phyloP scores from a whole-genome alignment of 53 echinoderm and acorn worm species.

The Echinometra lucunter region DNA sequence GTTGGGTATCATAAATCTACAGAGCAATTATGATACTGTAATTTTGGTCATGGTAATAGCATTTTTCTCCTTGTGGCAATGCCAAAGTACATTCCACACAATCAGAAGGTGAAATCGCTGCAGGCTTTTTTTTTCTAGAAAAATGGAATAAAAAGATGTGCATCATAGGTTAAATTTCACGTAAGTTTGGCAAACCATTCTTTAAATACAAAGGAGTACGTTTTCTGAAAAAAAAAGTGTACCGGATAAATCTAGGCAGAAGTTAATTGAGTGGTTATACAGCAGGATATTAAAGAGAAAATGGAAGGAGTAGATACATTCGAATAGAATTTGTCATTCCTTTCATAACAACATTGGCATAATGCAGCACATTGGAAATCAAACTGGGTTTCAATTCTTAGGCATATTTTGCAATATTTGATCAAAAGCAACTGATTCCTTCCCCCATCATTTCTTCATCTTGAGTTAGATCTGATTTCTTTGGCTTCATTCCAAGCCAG shows the following conservation, averaged over 20 bases:
- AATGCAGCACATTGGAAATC: constrained; percentile 14
- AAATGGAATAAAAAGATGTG: background rate
- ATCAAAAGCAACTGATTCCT: constrained; percentile 31
- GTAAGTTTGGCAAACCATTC: constrained; percentile 23
- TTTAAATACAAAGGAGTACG: background rate
- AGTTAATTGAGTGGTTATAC: background rate
- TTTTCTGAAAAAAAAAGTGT: constrained; percentile 43
- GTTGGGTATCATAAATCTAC: constrained; percentile 3
- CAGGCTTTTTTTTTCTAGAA: background rate
- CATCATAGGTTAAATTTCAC: constrained; percentile 4
- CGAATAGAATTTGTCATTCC: background rate
- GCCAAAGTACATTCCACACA: constrained; percentile 32
- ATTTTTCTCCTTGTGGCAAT: constrained; percentile 16
- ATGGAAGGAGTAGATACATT: background rate
- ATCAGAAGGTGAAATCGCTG: constrained; percentile 9
- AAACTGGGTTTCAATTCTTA: background rate
- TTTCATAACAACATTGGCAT: constrained; percentile 13
- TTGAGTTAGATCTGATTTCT: constrained; percentile 26
- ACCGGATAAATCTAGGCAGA: background rate
- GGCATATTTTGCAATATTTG: constrained; percentile 8
- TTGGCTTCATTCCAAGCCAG: constrained; percentile 37
- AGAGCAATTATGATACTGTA: background rate
- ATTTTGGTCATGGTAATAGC: background rate
- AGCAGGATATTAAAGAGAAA: background rate
- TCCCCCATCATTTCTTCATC: constrained; percentile 28